Base-by-base conservation (phyloP, 2,113 vertebrate species). In the Thunnus thynnus region DNA sequence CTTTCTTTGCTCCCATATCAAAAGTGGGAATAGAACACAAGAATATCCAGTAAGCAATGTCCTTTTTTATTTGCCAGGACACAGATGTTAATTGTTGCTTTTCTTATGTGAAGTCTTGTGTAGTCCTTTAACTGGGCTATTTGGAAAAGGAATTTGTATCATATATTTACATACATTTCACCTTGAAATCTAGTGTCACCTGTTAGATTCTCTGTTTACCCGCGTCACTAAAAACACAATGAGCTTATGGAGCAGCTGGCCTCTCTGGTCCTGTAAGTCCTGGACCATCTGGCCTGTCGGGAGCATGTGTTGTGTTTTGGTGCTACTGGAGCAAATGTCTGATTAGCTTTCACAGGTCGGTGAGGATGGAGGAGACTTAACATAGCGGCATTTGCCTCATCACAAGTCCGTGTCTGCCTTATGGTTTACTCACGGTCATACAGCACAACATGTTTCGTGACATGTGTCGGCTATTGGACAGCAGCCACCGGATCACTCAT, bases 191-290 rank as follows among this genome's bases (percentile, higher is more conserved):
- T 41, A 1, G 36, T 41, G 36, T 41, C 9, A 41, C 36, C 9
- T 41, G 36, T 41, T 41, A 4, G 32, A 36, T 36, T 41, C 36
- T 41, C 36, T 41, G 36, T 80, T 71, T 50, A 41, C 36, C 52
- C 60, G 56, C 14, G 2, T 75, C 36, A 55, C 20, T 75, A 25
- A 82, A 54, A 55, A 67, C 64, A 63, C 69, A 57, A 50, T 1
- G 62, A 91, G 82, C 81, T 92, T 87, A 85, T 13, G 0, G 46
- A 86, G 76, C 85, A 82, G 80, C 82, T 89, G 89, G 77, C n/a
- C 52, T 54, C 60, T 68, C 57, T 83, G 79, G 57, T 48, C 56
- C 57, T 46, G 41, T 64, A 69, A 54, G 54, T 83, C 82, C 60
- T 20, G 62, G 50, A 63, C 88, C 89, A 91, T 90, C 86, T 92